These are phyloP conservation scores for Anguilla anguilla DNA, from an alignment of 2,797 vertebrate genomes.

Conservation along the genomic window DNA sequence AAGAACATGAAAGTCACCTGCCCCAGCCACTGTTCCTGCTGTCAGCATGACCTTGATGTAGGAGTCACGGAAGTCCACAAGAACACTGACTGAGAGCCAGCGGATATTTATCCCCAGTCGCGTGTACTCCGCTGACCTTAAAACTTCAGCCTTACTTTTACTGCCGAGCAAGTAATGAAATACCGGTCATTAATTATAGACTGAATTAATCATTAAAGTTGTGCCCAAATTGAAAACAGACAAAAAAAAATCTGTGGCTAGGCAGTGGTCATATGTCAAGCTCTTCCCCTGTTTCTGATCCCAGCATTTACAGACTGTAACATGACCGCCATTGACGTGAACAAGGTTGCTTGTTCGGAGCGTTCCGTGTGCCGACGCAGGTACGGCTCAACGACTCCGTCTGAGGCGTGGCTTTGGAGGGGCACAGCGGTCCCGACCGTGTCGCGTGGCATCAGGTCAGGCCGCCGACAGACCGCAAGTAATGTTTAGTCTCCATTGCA, in stretches of 20 bases:
- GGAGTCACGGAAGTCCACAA: conserved; percentile 63
- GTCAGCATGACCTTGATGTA: conserved; percentile 68
- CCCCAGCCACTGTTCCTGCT: conserved; percentile 69
- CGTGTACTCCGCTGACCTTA: conserved; percentile 68
- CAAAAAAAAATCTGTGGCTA: conserved; percentile 18
- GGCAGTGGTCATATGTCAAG: conserved; percentile 26
- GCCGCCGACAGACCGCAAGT: conserved; percentile 32
- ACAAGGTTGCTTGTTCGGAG: conserved; percentile 66
- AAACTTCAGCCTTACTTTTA: conserved; percentile 66
- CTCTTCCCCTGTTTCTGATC: neutral
- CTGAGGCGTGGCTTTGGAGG: conserved; percentile 36
- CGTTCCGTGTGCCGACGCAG: conserved; percentile 59
- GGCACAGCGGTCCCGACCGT: conserved; percentile 62
- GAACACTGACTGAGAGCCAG: conserved; percentile 60
- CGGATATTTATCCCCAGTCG: conserved; percentile 66
- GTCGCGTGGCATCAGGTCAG: conserved; percentile 75
- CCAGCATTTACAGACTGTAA: conserved; percentile 29
- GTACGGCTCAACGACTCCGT: conserved; percentile 64
- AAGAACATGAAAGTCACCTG: conserved; percentile 66
- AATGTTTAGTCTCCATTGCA: conserved; percentile 55
- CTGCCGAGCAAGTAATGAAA: conserved; percentile 30
- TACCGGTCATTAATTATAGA: conserved; percentile 31
- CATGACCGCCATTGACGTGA: conserved; percentile 70
- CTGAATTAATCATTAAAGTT: conserved; percentile 32
- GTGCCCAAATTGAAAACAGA: conserved; percentile 4